These are phyloP conservation scores for Sparidentex hasta DNA, from an alignment of 2,797 vertebrate species.

Conservation along the genomic window DNA sequence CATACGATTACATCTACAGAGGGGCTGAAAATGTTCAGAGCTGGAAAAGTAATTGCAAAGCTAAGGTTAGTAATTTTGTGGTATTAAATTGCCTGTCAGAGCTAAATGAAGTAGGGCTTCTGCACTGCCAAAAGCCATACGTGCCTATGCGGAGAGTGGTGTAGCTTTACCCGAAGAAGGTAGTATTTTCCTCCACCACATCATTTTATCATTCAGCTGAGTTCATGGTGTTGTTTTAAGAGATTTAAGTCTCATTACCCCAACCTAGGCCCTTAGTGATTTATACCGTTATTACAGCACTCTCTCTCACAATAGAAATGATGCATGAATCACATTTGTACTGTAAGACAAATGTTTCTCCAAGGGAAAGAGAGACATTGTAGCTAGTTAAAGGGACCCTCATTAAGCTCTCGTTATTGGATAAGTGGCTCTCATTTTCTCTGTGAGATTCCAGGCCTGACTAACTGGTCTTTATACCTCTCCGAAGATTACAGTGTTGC, in stretches of 20 bases:
- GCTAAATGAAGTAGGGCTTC: conserved; percentile 86
- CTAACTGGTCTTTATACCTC: conserved; percentile 86
- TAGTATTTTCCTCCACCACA: conserved; percentile 83
- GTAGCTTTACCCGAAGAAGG: conserved; percentile 81
- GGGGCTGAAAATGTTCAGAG: conserved; percentile 80
- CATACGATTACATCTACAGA: conserved; percentile 82
- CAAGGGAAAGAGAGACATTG: conserved; percentile 82
- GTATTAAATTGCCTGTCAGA: conserved; percentile 87
- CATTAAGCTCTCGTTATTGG: conserved; percentile 88
- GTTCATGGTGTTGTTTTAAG: conserved; percentile 88
- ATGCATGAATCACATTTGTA: conserved; percentile 88
- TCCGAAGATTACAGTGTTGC: conserved; percentile 79
- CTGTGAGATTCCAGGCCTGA: conserved; percentile 83
- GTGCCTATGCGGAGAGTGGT: conserved; percentile 77
- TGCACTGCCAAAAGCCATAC: conserved; percentile 85
- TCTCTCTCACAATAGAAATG: conserved; percentile 86
- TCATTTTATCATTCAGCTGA: conserved; percentile 85
- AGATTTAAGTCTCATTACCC: conserved; percentile 87
- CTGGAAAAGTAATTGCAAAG: conserved; percentile 88
- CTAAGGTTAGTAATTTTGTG: conserved; percentile 88
- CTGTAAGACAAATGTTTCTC: conserved; percentile 87
- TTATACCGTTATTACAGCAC: conserved; percentile 86
- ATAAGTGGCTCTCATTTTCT: conserved; percentile 89
- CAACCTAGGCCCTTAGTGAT: conserved; percentile 83
- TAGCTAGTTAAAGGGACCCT: conserved; percentile 86